Evolutionary conservation across 2,888 invertebrate species (phyloP), one percentile per base, ranked within the genome.

Genomic region (Lepeophtheirus nordmannii): DNA sequence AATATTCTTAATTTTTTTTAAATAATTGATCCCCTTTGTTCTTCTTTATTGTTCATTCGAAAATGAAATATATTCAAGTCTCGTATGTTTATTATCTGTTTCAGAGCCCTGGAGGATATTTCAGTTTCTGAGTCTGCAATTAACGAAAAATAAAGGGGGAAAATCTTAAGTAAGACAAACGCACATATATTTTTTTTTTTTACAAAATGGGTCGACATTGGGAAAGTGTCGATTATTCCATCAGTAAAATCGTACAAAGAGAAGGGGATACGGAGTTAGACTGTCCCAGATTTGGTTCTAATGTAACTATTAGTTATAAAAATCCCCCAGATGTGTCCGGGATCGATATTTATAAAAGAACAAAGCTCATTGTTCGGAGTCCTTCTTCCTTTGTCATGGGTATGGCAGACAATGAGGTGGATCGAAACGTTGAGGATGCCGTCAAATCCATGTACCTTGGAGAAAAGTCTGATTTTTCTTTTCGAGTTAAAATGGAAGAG

Each of bases 381-480:
- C 60, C 30, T 23, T 60, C 60, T 2, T 38, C 30, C 1, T 38
- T 60, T 23, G 17, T 60, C 14, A 10, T 60, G 11, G 60, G 60
- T 10, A 38, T 38, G 30, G 30, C 30, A 11, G 60, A 60, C 38
- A 60, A 38, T 37, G 60, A 60, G 37, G 38, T 60, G 17, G 60
- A 60, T 60, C 60, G 60, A 2, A 37, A 38, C 38, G 37, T 60
- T 60, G 60, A 60, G 14, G 38, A 60, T 23, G 30, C 37, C 7
- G 30, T 60, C 17, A 37, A 23, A 10, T 60, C 60, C 60, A 60
- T 60, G 60, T 60, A 60, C 38, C 10, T 38, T 11, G 60, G 60
- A 14, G 60, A 60, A 60, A 17, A 23, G 23, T 60, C 37, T 30
- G 22, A n/a, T 11, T 60, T 60, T 30, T 10, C 60, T 11, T 60